Conservation (phyloP, 2,113 vertebrate genomes). For the Charina bottae region DNA sequence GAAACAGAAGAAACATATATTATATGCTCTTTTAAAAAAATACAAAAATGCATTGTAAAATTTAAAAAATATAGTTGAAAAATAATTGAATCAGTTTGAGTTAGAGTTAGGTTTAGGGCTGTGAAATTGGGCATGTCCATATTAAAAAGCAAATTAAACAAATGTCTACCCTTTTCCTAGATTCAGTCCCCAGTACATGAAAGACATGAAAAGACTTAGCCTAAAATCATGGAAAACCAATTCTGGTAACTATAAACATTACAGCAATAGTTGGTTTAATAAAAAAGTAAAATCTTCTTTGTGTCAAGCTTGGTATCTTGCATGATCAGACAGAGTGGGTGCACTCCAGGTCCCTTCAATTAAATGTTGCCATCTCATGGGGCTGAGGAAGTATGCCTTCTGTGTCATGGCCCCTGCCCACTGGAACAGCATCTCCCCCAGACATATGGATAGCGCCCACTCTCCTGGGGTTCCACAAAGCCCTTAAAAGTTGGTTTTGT, state of each 20-base stretch:
- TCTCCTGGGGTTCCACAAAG: neutral
- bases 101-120: neutral
- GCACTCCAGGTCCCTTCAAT: neutral
- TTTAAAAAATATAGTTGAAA: neutral
- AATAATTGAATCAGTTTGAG: neutral
- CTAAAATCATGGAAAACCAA: neutral
- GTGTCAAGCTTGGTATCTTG: neutral
- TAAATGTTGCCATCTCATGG: neutral
- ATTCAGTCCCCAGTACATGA: neutral
- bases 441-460: neutral
- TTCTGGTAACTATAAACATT: neutral
- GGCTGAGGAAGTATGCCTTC: neutral
- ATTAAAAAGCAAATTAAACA: neutral
- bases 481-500: neutral
- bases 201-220: neutral
- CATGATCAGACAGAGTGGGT: neutral
- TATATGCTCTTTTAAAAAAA: neutral
- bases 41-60: neutral
- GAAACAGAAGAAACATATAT: neutral
- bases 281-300: neutral
- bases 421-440: neutral
- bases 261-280: neutral
- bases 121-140: neutral
- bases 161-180: neutral
- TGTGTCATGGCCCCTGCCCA: neutral